phyloP scores from a whole-genome alignment of 2,888 invertebrate species.

The Eubasilissa splendida region DNA sequence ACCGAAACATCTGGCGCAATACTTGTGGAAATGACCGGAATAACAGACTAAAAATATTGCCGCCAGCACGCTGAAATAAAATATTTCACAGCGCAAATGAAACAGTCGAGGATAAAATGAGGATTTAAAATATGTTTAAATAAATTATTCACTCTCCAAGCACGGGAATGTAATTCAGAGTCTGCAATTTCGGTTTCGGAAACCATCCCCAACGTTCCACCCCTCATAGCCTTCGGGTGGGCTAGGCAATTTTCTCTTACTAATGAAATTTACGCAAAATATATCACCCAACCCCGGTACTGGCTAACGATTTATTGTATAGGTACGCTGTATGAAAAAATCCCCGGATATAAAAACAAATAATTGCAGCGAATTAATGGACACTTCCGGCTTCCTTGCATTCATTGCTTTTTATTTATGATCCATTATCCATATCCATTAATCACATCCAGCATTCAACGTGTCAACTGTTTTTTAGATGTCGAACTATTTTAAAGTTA shows the following conservation, averaged over 20 bases:
- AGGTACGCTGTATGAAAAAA: neutral
- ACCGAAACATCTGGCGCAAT: too few species aligned
- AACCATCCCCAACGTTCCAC: slow-evolving; percentile 36
- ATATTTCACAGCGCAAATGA: slow-evolving; percentile 33
- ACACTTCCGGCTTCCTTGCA: neutral
- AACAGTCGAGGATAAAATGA: slow-evolving; percentile 46
- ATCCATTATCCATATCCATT: too few species aligned
- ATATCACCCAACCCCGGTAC: slow-evolving; percentile 53
- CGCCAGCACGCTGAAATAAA: neutral
- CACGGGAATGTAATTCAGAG: slow-evolving; percentile 56
- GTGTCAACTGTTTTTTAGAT: too few species aligned
- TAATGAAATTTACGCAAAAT: slow-evolving; percentile 58
- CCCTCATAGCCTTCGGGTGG: slow-evolving; percentile 52
- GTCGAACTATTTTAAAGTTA: too few species aligned
- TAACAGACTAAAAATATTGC: neutral
- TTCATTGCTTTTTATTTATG: neutral
- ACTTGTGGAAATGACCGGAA: neutral
- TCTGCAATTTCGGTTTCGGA: slow-evolving; percentile 56
- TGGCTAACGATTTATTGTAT: slow-evolving; percentile 41
- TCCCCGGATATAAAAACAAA: slow-evolving; percentile 13
- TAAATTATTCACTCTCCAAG: slow-evolving; percentile 56
- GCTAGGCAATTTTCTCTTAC: slow-evolving; percentile 56
- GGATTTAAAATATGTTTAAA: slow-evolving; percentile 56
- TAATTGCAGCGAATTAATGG: slow-evolving; percentile 16
- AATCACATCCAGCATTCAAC: too few species aligned